Base-by-base conservation (phyloP, 2,888 invertebrate species). In the Augochlorella aurata region DNA sequence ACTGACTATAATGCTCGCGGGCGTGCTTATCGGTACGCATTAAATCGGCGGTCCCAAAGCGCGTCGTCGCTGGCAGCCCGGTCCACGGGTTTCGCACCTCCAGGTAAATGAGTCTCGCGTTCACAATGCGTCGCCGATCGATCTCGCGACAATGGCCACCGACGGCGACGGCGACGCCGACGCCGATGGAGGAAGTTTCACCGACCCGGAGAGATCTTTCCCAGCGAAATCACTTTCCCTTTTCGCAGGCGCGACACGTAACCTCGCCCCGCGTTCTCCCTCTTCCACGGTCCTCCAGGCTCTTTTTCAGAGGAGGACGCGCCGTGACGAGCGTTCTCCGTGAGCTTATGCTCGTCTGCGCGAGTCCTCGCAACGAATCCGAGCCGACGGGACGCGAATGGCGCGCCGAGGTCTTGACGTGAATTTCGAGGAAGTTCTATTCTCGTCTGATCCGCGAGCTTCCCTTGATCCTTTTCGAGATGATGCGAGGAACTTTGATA, bases 161-260 rank as follows among this genome's bases (percentile, higher is more conserved):
- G 21, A 5, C 29, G 24, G 74, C 67, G 71, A 29, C 74, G 75
- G 58, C 47, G 61, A 5, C 12, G 44, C 12, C 73, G 61, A 5
- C 12, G 44, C 12, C 75, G 72, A 47, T 61, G 38, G 74, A 73
- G 83, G 87, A 81, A 80, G 79, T 86, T 68, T 81, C 81, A 63
- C 74, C 80, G 72, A 18, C 58, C 12, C 71, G 72, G 65, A 61
- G 14, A 75, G 73, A 72, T 80, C 73, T 79, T 69, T 68, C 79
- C 67, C 72, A 47, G 66, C 68, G 83, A 87, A 88, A 86, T 86
- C 87, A 88, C 87, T 88, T 87, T 87, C 86, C 81, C 87, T 85
- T 85, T 87, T 87, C 68, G 77, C 83, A 85, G 77, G 82, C 86
- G 71, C 63, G 21, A 78, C 86, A 82, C 86, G 86, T 82, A 84